Evolutionary conservation across 2,888 invertebrate genomes (phyloP).

Genomic region (Phengaris arion): DNA sequence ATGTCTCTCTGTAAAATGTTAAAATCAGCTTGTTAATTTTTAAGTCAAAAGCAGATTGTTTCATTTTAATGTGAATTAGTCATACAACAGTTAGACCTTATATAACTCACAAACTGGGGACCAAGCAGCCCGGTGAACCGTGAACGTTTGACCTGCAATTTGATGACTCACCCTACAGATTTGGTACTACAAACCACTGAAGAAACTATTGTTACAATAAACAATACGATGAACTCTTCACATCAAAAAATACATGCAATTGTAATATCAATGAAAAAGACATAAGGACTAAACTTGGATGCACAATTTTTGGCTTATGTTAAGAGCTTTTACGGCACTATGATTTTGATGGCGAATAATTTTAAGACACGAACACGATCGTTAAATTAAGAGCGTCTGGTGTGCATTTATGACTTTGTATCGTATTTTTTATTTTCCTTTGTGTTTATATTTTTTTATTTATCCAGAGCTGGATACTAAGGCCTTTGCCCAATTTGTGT

Average conservation of each 20-base stretch:
- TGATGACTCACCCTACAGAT: constrained; percentile 69
- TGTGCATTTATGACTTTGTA: not conserved
- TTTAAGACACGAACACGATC: not conserved
- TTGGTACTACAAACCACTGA: constrained; percentile 56
- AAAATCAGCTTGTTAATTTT: no score
- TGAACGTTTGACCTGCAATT: constrained; percentile 56
- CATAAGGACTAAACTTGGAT: constrained; percentile 6
- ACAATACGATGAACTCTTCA: constrained; percentile 27
- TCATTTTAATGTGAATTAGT: constrained; percentile 2
- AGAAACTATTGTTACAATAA: constrained; percentile 62
- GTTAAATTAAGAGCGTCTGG: not conserved
- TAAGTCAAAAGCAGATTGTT: not conserved
- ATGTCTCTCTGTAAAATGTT: no score
- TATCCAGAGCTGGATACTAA: no score
- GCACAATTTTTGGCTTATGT: not conserved
- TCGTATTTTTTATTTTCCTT: not conserved
- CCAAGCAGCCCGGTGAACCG: constrained; percentile 51
- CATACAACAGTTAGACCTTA: not conserved
- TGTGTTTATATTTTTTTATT: not conserved
- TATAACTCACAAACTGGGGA: constrained; percentile 9
- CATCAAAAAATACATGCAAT: not conserved
- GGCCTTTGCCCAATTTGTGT: no score
- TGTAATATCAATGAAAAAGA: not conserved
- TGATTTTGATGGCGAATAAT: constrained; percentile 14
- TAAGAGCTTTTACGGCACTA: not conserved